phyloP scores from a whole-genome alignment of 2,797 vertebrate genomes.

The Anas flavirostris region DNA sequence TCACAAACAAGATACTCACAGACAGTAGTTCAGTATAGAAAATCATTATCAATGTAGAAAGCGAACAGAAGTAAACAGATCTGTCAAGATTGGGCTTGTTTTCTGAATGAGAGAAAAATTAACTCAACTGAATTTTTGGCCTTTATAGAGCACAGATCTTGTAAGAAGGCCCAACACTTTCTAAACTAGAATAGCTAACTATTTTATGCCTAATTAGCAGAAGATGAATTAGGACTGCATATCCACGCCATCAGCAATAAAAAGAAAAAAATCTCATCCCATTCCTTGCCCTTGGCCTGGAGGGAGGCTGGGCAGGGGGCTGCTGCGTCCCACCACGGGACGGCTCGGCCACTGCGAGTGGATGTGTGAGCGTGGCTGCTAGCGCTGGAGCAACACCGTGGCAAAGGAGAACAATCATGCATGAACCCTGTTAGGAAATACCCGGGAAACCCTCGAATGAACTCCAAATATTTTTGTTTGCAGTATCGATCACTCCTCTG shows the following conservation, averaged over 20 bases:
- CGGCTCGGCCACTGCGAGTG: neutral
- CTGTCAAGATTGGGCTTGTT: neutral
- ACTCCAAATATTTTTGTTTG: neutral
- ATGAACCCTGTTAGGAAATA: neutral
- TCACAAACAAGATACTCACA: neutral
- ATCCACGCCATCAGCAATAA: neutral
- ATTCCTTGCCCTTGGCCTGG: neutral
- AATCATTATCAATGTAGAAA: neutral
- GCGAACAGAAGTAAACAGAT: neutral
- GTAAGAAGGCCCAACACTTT: neutral
- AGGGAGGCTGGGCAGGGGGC: neutral
- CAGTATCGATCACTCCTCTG: neutral
- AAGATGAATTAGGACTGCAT: neutral
- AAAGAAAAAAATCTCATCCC: neutral
- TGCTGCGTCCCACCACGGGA: accelerated
- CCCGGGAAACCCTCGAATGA: neutral
- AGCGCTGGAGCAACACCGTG: neutral
- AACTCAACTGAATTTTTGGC: neutral
- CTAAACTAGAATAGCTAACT: neutral
- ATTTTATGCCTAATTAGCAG: neutral
- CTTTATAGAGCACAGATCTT: neutral
- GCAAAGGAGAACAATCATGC: neutral
- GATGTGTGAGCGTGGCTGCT: neutral
- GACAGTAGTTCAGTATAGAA: neutral
- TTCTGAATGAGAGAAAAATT: neutral